Conservation (phyloP, 1,140 invertebrate species). For the Phortica variegata region DNA sequence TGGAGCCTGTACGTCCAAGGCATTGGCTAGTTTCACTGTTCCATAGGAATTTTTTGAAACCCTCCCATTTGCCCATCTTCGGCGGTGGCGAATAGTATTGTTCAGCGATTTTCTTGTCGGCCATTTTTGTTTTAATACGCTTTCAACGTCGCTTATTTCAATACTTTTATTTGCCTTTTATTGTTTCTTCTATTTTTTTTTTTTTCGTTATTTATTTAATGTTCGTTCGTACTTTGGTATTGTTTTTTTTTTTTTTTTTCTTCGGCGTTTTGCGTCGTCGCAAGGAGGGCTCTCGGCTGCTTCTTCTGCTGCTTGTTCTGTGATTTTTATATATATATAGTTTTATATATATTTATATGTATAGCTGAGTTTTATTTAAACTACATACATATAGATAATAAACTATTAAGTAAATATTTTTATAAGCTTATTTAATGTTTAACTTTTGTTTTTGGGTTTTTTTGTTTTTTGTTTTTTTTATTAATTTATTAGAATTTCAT, state of each 20-base stretch:
- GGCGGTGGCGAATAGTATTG: constrained; percentile 77
- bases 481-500: too few relatives aligned
- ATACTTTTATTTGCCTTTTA: constrained; percentile 18
- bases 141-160: too few relatives aligned
- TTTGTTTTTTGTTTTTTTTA: constrained; percentile 20
- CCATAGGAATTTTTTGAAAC: constrained; percentile 80
- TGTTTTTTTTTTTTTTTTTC: constrained; percentile 13
- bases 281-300: neutral
- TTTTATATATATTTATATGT: constrained; percentile 15
- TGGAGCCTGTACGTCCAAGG: constrained; percentile 81
- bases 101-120: constrained; percentile 73
- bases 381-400: constrained; percentile 29
- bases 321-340: constrained; percentile 20
- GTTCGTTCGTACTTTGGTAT: constrained; percentile 19
- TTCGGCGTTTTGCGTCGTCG: constrained; percentile 1
- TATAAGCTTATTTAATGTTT: constrained; percentile 29
- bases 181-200: constrained; percentile 20
- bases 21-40: constrained; percentile 86
- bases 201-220: constrained; percentile 17
- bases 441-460: constrained; percentile 21
- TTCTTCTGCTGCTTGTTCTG: constrained; percentile 30
- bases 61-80: constrained; percentile 81
- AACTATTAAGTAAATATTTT: constrained; percentile 27
- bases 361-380: constrained; percentile 4
- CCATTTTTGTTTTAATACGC: constrained; percentile 63